Base-by-base conservation (phyloP, 2,888 invertebrate species). In the Carcina quercana region DNA sequence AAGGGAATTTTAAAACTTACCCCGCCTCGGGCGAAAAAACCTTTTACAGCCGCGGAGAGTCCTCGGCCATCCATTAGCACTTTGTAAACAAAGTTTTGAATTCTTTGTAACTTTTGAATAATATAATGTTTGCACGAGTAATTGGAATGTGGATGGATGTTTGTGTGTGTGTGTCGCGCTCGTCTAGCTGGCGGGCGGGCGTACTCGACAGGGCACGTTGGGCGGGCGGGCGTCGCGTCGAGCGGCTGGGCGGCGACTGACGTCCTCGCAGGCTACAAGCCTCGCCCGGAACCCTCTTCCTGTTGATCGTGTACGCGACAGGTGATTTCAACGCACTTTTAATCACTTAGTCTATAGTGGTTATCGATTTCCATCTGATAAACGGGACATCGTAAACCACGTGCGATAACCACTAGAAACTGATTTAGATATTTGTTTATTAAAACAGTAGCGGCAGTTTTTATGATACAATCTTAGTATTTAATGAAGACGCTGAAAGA, bases 161-260 rank as follows among this genome's bases (percentile, higher is more conserved):
- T n/a, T n/a, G n/a, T n/a, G n/a, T n/a, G n/a, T n/a, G n/a, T n/a
- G n/a, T n/a, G 45, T 43, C 49, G 45, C 42, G 41, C 45, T 48
- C 35, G 5, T 8, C 17, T 14, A 15, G 14, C 38, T 40, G 41
- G 38, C 49, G 52, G 41, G 48, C 56, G 50, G 52, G 59, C 56
- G 47, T 37, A 42, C 47, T 44, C 50, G 33, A 41, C 38, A 42
- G 43, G 42, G 42, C 42, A n/a, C n/a, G n/a, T n/a, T n/a, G n/a
- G n/a, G 43, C 50, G 45, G 54, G 46, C 71, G 63, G 47, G 58
- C 53, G 42, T 46, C 72, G 59, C 76, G 59, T 39, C 58, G 70
- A 75, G 78, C 75, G 75, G 74, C 60, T 74, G 79, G 79, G 80
- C 79, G 80, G 72, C 59, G 68, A 80, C 79, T 80, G 75, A 47